Evolutionary conservation across 2,113 vertebrate genomes (phyloP), one percentile per base, ranked within the genome.

Genomic region (Agelaius tricolor): DNA sequence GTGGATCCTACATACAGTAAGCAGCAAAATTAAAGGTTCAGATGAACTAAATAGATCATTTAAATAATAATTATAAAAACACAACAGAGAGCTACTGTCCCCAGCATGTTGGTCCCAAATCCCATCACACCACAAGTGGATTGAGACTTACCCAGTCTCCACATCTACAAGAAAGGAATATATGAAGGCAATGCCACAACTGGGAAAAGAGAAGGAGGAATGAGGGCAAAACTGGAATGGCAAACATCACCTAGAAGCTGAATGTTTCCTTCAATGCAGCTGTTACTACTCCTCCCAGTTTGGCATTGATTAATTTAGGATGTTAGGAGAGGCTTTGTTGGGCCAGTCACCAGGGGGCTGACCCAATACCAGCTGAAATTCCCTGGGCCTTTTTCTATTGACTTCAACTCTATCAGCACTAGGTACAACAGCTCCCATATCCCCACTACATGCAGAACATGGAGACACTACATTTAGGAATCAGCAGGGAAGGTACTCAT

Each of bases 21-120:
- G 96, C 89, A 97, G 96, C 97, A 98, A 95, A 96, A 95, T 91
- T 92, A 92, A 96, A 97, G 93, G 59, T 97, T 96, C 93, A 96
- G 96, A 97, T 94, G 84, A 96, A 94, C 95, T 96, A 97, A 94
- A 89, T 51, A 96, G 80, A 78, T 88, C 87, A 97, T 95, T 94
- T 84, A 97, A 97, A 97, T 81, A 95, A 96, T 96, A 94, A 92
- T 96, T 90, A 80, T 72, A 93, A 97, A 94, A 87, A 87, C 80
- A 82, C 66, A 90, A 65, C 44, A 95, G 92, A 78, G 86, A 86
- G 72, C 92, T 94, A 95, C 89, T 96, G 97, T 93, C 85, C 87
- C 93, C 90, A 90, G 67, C 72, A 91, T 37, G 87, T 86, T 95
- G 89, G 90, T 94, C 96, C 90, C 74, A 71, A 82, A 87, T 85